phyloP scores from a whole-genome alignment of 2,888 invertebrate genomes.

The Agrochola litura region DNA sequence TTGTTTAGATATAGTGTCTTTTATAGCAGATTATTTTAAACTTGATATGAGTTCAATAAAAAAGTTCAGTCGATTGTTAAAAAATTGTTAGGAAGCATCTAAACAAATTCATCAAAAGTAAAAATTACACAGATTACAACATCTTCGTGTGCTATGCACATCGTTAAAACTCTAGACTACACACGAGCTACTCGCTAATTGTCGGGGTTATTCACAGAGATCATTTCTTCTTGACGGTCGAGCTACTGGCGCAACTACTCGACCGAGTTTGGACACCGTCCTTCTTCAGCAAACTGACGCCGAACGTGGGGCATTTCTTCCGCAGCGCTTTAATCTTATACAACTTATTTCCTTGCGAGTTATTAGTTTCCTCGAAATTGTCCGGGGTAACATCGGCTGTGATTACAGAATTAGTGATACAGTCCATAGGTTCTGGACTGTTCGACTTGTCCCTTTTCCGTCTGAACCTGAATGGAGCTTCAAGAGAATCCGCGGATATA shows the following conservation, averaged over 20 bases:
- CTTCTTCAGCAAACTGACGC: slow-evolving; percentile 84
- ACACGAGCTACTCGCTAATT: slow-evolving; percentile 66
- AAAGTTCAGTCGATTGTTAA: slow-evolving; percentile 77
- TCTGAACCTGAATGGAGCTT: slow-evolving; percentile 85
- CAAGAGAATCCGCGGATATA: slow-evolving; percentile 87
- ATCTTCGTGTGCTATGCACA: slow-evolving; percentile 67
- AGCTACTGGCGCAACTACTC: slow-evolving; percentile 84
- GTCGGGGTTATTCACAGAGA: slow-evolving; percentile 72
- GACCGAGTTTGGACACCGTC: slow-evolving; percentile 88
- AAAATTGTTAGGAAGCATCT: slow-evolving; percentile 70
- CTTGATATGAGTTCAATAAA: slow-evolving; percentile 82
- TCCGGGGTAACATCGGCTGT: slow-evolving; percentile 87
- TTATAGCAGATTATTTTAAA: slow-evolving; percentile 65
- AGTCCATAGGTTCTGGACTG: slow-evolving; percentile 88
- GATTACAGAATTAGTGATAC: slow-evolving; percentile 83
- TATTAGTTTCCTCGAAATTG: slow-evolving; percentile 85
- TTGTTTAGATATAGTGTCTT: slow-evolving; percentile 74
- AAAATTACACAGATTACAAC: slow-evolving; percentile 66
- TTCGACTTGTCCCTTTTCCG: slow-evolving; percentile 86
- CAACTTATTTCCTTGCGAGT: slow-evolving; percentile 88
- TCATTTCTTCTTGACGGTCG: slow-evolving; percentile 89
- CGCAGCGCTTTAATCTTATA: slow-evolving; percentile 88
- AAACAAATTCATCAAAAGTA: slow-evolving; percentile 69
- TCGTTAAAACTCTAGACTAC: slow-evolving; percentile 59
- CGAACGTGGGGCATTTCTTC: slow-evolving; percentile 86